Percentiles rank a stretch among this genome's conserved stretches.
These are phyloP conservation scores for Andrena dorsata DNA, from an alignment of 2,888 invertebrate genomes.

Conservation along the genomic window DNA sequence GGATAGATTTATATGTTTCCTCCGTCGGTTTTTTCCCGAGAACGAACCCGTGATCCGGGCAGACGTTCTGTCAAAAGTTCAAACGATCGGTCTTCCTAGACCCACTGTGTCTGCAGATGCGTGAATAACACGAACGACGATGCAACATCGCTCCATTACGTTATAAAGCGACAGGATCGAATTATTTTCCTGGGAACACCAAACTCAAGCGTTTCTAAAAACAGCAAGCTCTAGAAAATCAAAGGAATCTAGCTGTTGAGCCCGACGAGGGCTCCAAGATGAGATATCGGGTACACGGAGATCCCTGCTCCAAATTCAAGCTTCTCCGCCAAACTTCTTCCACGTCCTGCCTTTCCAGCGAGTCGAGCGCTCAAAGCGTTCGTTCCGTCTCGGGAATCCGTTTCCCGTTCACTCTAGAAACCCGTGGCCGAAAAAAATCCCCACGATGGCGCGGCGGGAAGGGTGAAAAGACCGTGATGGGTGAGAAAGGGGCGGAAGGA, in stretches of 20 bases:
- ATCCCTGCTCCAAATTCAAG: not conserved
- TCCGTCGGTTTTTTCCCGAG: not conserved
- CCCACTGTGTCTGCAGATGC: not conserved
- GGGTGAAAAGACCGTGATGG: not conserved
- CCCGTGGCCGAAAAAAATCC: not conserved
- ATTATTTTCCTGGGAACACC: no score
- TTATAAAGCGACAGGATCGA: no score
- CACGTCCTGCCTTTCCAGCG: not conserved
- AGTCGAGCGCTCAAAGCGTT: not conserved
- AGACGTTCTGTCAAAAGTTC: constrained; percentile 6
- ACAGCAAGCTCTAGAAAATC: no score
- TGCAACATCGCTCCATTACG: no score
- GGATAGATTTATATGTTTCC: constrained; percentile 21
- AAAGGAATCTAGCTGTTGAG: no score
- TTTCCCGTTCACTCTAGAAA: not conserved
- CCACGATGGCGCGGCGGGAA: not conserved
- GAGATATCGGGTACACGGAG: not conserved
- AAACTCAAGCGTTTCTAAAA: no score
- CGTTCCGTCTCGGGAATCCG: not conserved
- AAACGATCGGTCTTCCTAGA: not conserved
- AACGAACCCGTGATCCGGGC: not conserved
- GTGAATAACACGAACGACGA: no score
- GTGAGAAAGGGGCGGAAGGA: not conserved
- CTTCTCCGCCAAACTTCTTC: not conserved
- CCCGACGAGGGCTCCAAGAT: no score